Conservation (phyloP, 2,113 vertebrate genomes). For the Eidolon helvum region DNA sequence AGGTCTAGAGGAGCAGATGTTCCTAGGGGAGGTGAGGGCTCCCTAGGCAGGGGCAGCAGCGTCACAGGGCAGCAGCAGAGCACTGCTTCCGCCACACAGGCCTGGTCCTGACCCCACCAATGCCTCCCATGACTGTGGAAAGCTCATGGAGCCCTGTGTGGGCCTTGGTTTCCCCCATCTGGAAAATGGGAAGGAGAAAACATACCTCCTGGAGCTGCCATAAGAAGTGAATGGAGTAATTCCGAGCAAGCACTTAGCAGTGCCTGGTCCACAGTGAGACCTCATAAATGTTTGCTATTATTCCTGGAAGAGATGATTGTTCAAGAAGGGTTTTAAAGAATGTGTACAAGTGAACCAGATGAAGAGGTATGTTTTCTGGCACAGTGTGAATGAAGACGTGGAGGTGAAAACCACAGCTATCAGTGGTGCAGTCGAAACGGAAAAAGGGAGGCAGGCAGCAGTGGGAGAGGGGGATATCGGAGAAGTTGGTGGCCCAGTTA, state of each 20-base stretch:
- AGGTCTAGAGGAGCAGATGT: conserved; percentile 48
- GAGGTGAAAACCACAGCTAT: background rate
- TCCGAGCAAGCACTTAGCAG: background rate
- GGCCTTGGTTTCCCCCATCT: background rate
- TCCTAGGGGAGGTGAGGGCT: background rate
- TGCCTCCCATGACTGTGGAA: background rate
- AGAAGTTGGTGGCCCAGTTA: background rate
- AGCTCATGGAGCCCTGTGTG: background rate
- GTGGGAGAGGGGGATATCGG: background rate
- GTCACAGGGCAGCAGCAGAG: fast-evolving
- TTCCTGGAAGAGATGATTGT: background rate
- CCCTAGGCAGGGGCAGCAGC: background rate
- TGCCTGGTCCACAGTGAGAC: background rate
- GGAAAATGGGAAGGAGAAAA: background rate
- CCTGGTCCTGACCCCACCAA: background rate
- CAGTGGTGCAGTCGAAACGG: fast-evolving
- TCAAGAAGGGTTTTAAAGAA: background rate
- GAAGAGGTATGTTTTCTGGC: background rate
- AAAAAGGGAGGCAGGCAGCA: background rate
- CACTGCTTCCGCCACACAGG: background rate
- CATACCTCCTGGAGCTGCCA: background rate
- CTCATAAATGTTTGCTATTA: background rate
- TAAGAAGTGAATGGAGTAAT: background rate
- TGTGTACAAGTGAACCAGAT: background rate
- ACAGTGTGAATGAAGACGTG: background rate